Conservation (phyloP, 1,140 invertebrate genomes). For the Drosophila busckii region DNA sequence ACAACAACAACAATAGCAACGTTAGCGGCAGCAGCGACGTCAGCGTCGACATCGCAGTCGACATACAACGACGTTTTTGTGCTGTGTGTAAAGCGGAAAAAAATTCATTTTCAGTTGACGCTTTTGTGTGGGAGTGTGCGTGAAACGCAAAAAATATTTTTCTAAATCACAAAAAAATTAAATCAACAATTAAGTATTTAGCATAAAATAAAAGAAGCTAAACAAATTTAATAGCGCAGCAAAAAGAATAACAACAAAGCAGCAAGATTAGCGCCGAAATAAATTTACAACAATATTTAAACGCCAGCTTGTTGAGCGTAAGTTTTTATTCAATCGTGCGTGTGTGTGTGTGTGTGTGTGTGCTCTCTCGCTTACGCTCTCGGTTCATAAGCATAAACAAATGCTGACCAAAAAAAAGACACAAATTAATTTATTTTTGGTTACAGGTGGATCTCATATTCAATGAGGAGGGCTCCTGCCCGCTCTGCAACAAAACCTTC, state of each 20-base stretch:
- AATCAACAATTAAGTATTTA: slow-evolving; percentile 17
- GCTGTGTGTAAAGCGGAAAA: slow-evolving; percentile 59
- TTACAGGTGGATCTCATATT: slow-evolving; percentile 77
- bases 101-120: slow-evolving; percentile 73
- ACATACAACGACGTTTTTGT: slow-evolving; percentile 49
- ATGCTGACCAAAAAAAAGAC: no score
- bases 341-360: slow-evolving; percentile 6
- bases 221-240: slow-evolving; percentile 39
- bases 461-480: slow-evolving; percentile 79
- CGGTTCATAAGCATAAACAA: no score
- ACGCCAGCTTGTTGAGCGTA: slow-evolving; percentile 68
- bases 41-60: slow-evolving; percentile 33
- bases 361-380: not conserved
- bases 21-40: slow-evolving; percentile 36
- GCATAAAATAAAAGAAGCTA: slow-evolving; percentile 28
- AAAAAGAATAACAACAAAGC: slow-evolving; percentile 14
- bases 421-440: not conserved
- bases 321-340: slow-evolving; percentile 16
- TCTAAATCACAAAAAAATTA: slow-evolving; percentile 21
- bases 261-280: slow-evolving; percentile 21
- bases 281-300: slow-evolving; percentile 56
- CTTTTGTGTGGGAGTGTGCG: slow-evolving; percentile 69
- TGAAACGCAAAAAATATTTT: slow-evolving; percentile 47
- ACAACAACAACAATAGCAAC: slow-evolving; percentile 9
- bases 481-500: slow-evolving; percentile 82